A percentile compares a stretch with the other conserved stretches of the same genome.
Conservation (phyloP, 1,140 invertebrate species). For the Babylonia areolata region DNA sequence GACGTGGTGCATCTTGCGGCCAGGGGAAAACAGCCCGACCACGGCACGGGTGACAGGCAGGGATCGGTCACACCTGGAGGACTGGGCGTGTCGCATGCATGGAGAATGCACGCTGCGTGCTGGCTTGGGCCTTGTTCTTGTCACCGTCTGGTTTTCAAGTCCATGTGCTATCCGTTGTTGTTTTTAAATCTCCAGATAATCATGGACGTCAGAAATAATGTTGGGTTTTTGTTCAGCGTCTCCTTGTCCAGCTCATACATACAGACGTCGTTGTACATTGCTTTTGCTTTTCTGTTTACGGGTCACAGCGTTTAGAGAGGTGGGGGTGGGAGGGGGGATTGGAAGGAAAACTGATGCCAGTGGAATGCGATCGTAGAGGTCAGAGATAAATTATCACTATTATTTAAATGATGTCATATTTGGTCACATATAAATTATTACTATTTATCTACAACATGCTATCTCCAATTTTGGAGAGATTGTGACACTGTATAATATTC, state of each 20-base stretch:
- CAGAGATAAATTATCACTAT: neutral
- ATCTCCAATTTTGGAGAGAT: neutral
- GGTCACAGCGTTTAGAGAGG: neutral
- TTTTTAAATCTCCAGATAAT: neutral
- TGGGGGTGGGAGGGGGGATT: neutral
- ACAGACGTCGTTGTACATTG: neutral
- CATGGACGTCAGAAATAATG: no score
- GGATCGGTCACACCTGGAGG: neutral
- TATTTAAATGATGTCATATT: neutral
- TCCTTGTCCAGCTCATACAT: neutral
- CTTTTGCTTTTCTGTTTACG: neutral
- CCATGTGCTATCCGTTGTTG: neutral
- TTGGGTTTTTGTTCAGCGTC: neutral
- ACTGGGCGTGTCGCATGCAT: neutral
- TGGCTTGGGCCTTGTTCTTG: neutral
- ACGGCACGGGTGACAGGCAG: neutral
- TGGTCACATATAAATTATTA: neutral
- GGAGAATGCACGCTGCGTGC: neutral
- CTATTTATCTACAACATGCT: neutral
- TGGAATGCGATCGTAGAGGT: neutral
- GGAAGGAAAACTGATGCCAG: neutral
- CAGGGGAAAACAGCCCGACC: neutral
- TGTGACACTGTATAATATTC: conserved; percentile 30
- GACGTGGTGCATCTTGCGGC: neutral
- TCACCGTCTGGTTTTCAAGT: neutral